Conservation (phyloP, 2,113 vertebrate genomes). For the Todiramphus saurophagus region DNA sequence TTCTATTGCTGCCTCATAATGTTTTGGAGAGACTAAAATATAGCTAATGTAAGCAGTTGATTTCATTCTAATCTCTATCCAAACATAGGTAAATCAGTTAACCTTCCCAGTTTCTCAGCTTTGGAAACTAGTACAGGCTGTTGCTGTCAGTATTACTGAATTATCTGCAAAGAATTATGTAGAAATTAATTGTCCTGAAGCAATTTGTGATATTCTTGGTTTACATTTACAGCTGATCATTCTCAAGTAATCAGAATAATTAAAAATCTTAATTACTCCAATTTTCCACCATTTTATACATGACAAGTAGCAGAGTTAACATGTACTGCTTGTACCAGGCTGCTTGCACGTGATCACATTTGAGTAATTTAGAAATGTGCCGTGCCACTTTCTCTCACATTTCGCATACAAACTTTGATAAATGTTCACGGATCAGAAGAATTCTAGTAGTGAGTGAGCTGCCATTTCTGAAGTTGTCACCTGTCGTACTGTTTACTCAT, state of each 20-base stretch:
- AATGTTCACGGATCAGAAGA: not conserved
- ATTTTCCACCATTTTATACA: not conserved
- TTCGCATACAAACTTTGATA: not conserved
- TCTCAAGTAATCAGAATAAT: not conserved
- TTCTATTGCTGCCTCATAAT: not conserved
- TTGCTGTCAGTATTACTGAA: not conserved
- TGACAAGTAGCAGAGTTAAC: not conserved
- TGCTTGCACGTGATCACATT: not conserved
- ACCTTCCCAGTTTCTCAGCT: rapidly evolving
- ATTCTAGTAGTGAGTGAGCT: not conserved
- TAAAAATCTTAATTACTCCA: not conserved
- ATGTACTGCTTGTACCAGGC: not conserved
- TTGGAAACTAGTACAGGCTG: not conserved
- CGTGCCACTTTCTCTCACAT: not conserved
- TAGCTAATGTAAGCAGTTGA: not conserved
- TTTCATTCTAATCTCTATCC: not conserved
- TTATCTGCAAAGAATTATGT: not conserved
- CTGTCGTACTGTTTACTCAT: not conserved
- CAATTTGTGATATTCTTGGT: not conserved
- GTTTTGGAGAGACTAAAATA: not conserved
- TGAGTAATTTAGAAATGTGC: not conserved
- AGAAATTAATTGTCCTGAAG: not conserved
- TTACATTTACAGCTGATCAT: not conserved
- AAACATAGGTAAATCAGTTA: not conserved
- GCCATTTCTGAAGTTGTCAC: not conserved